Conservation (phyloP, 2,797 vertebrate species). For the Peromyscus eremicus region DNA sequence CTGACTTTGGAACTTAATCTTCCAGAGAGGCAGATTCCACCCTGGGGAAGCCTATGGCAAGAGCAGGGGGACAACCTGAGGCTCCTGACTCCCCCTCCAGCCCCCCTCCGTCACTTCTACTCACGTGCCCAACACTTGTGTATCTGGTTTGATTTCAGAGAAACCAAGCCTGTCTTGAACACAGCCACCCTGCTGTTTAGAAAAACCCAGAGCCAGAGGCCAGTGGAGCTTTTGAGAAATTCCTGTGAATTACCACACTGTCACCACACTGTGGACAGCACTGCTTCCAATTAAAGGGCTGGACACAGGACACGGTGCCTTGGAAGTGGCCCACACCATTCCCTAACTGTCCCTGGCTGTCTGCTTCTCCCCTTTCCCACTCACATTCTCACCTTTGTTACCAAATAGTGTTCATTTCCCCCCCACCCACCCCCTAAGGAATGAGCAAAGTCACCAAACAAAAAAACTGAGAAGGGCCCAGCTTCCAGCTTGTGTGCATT, state of each 20-base stretch:
- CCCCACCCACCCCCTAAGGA: background rate
- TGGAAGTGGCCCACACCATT: conserved; percentile 35
- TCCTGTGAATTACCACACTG: conserved; percentile 32
- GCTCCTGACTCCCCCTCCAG: background rate
- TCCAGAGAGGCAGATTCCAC: background rate
- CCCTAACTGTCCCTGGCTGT: conserved; percentile 34
- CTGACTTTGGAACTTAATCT: background rate
- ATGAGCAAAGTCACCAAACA: conserved; percentile 49
- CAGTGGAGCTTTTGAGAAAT: conserved; percentile 51
- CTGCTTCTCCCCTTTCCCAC: conserved; percentile 42
- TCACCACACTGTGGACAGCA: background rate
- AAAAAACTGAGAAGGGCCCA: conserved; percentile 37
- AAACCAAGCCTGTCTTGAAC: conserved; percentile 13
- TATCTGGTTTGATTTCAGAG: conserved; percentile 41
- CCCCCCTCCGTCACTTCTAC: background rate
- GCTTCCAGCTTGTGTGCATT: background rate
- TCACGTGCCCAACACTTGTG: background rate
- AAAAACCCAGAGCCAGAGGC: conserved; percentile 38
- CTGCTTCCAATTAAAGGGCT: conserved; percentile 63
- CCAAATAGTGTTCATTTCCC: conserved; percentile 56
- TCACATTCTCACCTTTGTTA: conserved; percentile 14
- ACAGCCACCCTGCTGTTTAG: conserved; percentile 2
- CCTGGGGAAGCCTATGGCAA: background rate
- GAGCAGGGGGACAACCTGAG: background rate
- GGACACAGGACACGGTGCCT: background rate